Conservation (phyloP, 2,113 vertebrate species). For the Xyliphius kryptos region DNA sequence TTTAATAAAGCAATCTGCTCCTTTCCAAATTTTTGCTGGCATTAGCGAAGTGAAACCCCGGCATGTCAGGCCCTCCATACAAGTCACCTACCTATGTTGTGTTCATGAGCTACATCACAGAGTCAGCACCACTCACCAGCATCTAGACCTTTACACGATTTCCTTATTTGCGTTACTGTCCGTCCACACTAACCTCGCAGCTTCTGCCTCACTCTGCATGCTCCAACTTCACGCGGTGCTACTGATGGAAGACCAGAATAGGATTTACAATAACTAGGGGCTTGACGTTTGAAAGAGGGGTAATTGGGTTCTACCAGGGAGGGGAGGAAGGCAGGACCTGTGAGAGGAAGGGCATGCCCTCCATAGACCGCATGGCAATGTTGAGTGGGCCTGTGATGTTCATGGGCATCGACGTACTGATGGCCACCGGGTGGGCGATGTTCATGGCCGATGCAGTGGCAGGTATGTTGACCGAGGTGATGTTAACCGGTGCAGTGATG, state of each 20-base stretch:
- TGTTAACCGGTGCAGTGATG: conserved; percentile 81
- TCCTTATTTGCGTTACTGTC: conserved; percentile 2
- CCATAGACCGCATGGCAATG: conserved; percentile 88
- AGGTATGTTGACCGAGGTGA: conserved; percentile 76
- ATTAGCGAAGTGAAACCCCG: conserved; percentile 35
- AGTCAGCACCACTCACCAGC: conserved; percentile 21
- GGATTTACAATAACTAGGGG: conserved; percentile 22
- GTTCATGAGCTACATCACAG: conserved; percentile 28
- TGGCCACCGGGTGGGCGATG: conserved; percentile 82
- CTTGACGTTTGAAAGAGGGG: conserved; percentile 8
- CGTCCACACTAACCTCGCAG: conserved; percentile 19
- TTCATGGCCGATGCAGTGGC: conserved; percentile 79
- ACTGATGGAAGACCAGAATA: conserved; percentile 33
- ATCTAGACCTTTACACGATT: conserved; percentile 2
- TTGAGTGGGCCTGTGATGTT: conserved; percentile 81
- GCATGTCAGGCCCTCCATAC: conserved; percentile 39
- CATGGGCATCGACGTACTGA: conserved; percentile 84
- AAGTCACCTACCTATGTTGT: conserved; percentile 28
- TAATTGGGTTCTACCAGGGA: conserved; percentile 75
- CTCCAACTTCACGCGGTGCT: conserved; percentile 21
- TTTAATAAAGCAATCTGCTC: conserved; percentile 27
- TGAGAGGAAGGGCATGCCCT: conserved; percentile 96
- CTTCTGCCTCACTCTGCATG: conserved; percentile 15
- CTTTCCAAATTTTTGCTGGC: conserved; percentile 33
- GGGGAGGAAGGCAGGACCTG: conserved; percentile 93